Percentiles rank a stretch among this genome's conserved stretches.
Evolutionary conservation across 2,113 vertebrate genomes (phyloP).

Genomic region (Mugil cephalus): DNA sequence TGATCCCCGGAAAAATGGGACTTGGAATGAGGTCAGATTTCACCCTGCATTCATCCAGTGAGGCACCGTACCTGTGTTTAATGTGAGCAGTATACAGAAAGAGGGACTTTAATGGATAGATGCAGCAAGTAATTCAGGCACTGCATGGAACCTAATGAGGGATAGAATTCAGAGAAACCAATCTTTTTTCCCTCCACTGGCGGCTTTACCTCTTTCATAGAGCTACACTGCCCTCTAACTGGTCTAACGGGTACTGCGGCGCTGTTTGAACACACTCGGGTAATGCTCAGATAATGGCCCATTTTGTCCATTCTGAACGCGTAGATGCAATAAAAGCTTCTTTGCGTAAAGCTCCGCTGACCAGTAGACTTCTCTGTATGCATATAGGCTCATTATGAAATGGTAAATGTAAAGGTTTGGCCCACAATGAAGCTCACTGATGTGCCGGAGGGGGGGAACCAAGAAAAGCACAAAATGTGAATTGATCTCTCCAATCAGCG

Average conservation of each 20-base stretch:
- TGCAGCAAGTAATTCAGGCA: conserved; percentile 79
- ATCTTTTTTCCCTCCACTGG: conserved; percentile 49
- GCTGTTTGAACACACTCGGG: neutral
- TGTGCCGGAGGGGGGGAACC: conserved; percentile 47
- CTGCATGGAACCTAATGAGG: conserved; percentile 81
- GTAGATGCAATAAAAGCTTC: conserved; percentile 4
- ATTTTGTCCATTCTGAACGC: conserved; percentile 36
- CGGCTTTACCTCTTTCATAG: conserved; percentile 49
- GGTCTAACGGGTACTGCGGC: conserved; percentile 76
- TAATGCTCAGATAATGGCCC: conserved; percentile 25
- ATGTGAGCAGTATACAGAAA: conserved; percentile 73
- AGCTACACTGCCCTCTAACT: conserved; percentile 81
- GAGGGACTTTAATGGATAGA: conserved; percentile 77
- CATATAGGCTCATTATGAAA: conserved; percentile 17
- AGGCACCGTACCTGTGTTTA: conserved; percentile 69
- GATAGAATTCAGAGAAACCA: conserved; percentile 77
- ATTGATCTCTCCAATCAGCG: conserved; percentile 79
- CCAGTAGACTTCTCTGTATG: conserved; percentile 25
- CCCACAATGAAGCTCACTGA: conserved; percentile 36
- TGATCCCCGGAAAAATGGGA: conserved; percentile 47
- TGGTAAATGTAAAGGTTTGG: conserved; percentile 50
- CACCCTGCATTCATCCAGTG: conserved; percentile 59
- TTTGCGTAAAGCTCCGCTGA: conserved; percentile 2
- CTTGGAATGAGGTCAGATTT: conserved; percentile 67
- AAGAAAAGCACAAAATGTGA: conserved; percentile 75